A percentile compares a stretch with the other conserved stretches of the same genome.
phyloP scores from a whole-genome alignment of 2,888 invertebrate genomes.

The Cenopis cana region DNA sequence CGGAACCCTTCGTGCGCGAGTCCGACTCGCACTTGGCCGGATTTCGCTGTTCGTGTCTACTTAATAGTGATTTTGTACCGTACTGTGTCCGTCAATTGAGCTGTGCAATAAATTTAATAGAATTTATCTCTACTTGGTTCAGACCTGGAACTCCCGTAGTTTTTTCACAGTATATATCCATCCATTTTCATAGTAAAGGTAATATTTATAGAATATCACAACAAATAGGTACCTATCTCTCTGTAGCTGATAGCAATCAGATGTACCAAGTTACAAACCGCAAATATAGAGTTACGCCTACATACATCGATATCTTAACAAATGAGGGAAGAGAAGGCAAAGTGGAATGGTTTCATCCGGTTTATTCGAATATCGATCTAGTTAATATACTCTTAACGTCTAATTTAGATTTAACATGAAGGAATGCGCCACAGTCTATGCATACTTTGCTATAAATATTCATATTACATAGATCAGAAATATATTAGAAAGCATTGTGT shows the following conservation, averaged over 20 bases:
- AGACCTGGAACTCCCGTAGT: too few relatives aligned
- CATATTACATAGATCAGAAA: background rate
- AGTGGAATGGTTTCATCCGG: background rate
- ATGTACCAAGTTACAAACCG: constrained; percentile 18
- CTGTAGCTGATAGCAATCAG: constrained; percentile 23
- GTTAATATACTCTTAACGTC: background rate
- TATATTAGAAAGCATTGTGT: background rate
- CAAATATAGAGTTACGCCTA: constrained; percentile 24
- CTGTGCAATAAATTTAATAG: too few relatives aligned
- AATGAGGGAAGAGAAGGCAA: background rate
- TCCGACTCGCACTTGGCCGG: too few relatives aligned
- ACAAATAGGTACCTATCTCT: too few relatives aligned
- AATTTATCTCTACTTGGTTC: too few relatives aligned
- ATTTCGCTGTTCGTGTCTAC: too few relatives aligned
- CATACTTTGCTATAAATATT: background rate
- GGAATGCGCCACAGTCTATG: background rate
- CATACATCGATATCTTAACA: constrained; percentile 3
- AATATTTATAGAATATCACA: background rate
- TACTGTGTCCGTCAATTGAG: too few relatives aligned
- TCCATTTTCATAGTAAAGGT: too few relatives aligned
- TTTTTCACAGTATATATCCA: too few relatives aligned
- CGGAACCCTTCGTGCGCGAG: too few relatives aligned
- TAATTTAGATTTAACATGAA: background rate
- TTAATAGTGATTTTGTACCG: too few relatives aligned
- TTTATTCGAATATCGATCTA: background rate